Percentiles rank a stretch among this genome's conserved stretches.
Conservation (phyloP, 2,113 vertebrate genomes). For the Coturnix japonica region DNA sequence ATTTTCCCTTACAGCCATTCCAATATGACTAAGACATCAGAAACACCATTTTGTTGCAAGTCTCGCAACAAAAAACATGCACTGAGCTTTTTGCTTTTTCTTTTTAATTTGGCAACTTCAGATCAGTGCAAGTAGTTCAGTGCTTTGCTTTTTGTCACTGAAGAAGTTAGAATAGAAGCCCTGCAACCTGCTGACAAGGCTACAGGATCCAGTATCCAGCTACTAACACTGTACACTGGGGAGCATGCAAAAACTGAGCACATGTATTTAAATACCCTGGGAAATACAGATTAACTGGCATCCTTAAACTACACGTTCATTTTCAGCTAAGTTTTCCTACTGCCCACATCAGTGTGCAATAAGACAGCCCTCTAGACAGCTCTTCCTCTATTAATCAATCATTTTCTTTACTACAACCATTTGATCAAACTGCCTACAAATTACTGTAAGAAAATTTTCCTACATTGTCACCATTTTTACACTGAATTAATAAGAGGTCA, state of each 20-base stretch:
- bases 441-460: neutral
- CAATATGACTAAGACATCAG: neutral
- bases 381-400: neutral
- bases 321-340: neutral
- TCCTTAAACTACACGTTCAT: rapidly evolving
- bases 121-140: neutral
- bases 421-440: neutral
- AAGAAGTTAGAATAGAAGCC: neutral
- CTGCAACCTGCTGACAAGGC: neutral
- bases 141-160: neutral
- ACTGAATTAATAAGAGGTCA: neutral
- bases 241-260: neutral
- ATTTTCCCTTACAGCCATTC: neutral
- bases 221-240: neutral
- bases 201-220: neutral
- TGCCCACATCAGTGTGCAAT: neutral
- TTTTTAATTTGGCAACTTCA: neutral
- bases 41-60: neutral
- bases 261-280: neutral
- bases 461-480: neutral
- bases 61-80: neutral
- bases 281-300: neutral
- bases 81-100: neutral
- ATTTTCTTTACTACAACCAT: neutral
- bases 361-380: neutral